Evolutionary conservation across 2,113 vertebrate genomes (phyloP).

Genomic region (Albula goreensis): DNA sequence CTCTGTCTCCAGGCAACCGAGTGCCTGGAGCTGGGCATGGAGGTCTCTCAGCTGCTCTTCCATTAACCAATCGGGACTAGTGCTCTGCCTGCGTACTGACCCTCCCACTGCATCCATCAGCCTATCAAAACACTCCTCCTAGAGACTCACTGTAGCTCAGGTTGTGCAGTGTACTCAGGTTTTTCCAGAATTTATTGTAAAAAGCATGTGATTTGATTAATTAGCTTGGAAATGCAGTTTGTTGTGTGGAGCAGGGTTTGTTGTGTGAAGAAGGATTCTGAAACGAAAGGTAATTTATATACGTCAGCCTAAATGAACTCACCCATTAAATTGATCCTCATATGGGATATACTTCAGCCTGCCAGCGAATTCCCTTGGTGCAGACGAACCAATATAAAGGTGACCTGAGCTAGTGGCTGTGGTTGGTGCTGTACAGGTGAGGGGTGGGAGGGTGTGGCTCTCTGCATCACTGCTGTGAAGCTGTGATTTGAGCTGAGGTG

Average conservation of each 20-base stretch:
- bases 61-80: conserved; percentile 24
- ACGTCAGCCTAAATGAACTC: too few species aligned
- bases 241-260: too few species aligned
- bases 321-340: too few species aligned
- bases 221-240: too few species aligned
- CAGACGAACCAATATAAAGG: background rate
- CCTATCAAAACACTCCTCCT: background rate
- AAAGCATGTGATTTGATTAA: background rate
- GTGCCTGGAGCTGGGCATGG: conserved; percentile 47
- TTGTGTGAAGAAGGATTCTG: too few species aligned
- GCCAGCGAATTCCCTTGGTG: too few species aligned
- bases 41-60: conserved; percentile 45
- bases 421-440: background rate
- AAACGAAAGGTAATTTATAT: too few species aligned
- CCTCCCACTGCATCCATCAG: background rate
- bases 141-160: background rate
- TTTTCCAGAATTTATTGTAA: background rate
- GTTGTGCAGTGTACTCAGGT: background rate
- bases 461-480: background rate
- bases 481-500: background rate
- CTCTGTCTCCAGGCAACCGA: conserved; percentile 41
- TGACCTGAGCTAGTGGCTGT: background rate
- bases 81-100: too few species aligned
- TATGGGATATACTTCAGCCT: too few species aligned
- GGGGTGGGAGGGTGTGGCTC: background rate